Base-by-base conservation (phyloP, 2,888 invertebrate genomes). In the Phalera bucephala region DNA sequence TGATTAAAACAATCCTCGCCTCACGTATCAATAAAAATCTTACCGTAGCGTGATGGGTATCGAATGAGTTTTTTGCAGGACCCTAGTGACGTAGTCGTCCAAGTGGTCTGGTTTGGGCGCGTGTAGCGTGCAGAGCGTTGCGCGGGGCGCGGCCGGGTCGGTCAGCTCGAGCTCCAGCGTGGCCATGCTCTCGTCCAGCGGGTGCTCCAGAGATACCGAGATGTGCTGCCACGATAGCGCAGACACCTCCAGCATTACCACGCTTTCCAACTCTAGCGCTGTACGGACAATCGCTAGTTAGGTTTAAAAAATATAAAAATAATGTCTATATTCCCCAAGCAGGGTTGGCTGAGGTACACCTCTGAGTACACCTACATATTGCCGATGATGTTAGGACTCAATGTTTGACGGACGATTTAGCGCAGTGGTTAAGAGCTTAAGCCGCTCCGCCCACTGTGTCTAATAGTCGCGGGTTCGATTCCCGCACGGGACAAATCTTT, bases 241-340 rank as follows among this genome's bases (percentile, higher is more conserved):
- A 61, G 95, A 96, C 57, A 98, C 93, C 86, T 99, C 98, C 73
- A 98, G 95, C 91, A 97, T 97, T n/a, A 95, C 92, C 53, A 94
- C 93, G 58, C 90, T 92, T 57, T 95, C 95, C 28, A 93, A 78
- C 72, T 95, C 95, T 91, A 78, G 52, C 22, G 45, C 80, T 80
- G 63, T 2, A 5, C 30, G 17, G 5, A 17, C 5, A 17, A 5
- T n/a, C n/a, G n/a, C n/a, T n/a, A n/a, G n/a, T n/a, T n/a, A n/a
- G n/a, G n/a, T n/a, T n/a, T n/a, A n/a, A n/a, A n/a, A n/a, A n/a
- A n/a, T n/a, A n/a, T n/a, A n/a, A n/a, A n/a, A n/a, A n/a, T n/a
- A n/a, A n/a, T n/a, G n/a, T n/a, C n/a, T n/a, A n/a, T n/a, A n/a
- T n/a, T n/a, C n/a, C n/a, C n/a, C n/a, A n/a, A n/a, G n/a, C n/a